Evolutionary conservation across 2,888 invertebrate genomes (phyloP), one percentile per base, ranked within the genome.

Genomic region (Agrilus mali): DNA sequence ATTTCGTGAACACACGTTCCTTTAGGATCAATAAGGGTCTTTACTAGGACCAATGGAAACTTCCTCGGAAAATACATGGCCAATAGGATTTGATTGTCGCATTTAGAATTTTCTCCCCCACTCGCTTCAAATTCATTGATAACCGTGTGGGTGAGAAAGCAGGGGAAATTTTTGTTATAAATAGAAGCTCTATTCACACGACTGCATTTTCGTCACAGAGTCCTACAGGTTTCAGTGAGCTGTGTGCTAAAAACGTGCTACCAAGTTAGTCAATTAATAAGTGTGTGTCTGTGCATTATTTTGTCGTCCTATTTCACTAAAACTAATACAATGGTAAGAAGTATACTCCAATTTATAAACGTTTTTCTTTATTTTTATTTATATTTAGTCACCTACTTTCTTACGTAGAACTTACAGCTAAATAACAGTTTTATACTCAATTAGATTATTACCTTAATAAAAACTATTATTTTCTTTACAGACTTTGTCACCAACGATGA

Each of bases 101-200:
- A 61, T 58, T 57, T 53, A 54, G 54, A 51, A 49, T 46, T 43
- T 47, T 49, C 51, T 53, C 47, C 55, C 61, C 64, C 64, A 61
- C 59, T 60, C 54, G 56, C 57, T 56, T 53, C 50, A 53, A 64
- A 69, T 78, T 78, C 78, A 78, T 78, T 78, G 73, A 78, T 75
- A 74, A 72, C 73, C 40, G 77, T 75, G 78, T 78, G 72, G 78
- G 78, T 74, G 75, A 54, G 46, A 47, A 45, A 44, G 44, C 67
- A 64, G 64, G 67, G 60, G 63, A 61, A 54, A 50, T 40, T 41
- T 47, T 50, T 52, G 55, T 60, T 65, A 66, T 66, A 66, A 54
- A 65, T 65, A 63, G 53, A 52, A 55, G 60, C 56, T 42, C 42
- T 20, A 36, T 35, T 37, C 50, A 56, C 55, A 55, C 58, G 56